Conservation (phyloP, 2,797 vertebrate genomes). For the Galago senegalensis region DNA sequence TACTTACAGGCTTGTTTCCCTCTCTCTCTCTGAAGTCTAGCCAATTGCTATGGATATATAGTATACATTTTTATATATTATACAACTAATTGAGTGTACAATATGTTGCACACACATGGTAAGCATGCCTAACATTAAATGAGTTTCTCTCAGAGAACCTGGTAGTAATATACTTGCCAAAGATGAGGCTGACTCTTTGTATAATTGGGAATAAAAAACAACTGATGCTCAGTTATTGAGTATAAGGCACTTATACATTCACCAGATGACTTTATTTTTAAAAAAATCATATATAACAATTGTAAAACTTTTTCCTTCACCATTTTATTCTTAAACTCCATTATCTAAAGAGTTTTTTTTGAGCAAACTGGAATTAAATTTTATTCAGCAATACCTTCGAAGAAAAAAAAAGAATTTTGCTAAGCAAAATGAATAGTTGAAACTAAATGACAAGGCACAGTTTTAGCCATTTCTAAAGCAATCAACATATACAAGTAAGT, state of each 20-base stretch:
- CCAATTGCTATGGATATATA: not conserved
- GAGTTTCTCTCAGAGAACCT: not conserved
- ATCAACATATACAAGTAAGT: not conserved
- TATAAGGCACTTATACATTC: not conserved
- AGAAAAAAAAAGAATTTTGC: constrained; percentile 43
- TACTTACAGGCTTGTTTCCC: not conserved
- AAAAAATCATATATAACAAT: not conserved
- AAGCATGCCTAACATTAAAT: not conserved
- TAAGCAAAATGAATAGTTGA: constrained; percentile 9
- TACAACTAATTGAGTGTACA: not conserved
- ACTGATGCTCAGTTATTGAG: not conserved
- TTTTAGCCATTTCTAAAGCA: constrained; percentile 7
- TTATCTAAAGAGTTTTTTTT: not conserved
- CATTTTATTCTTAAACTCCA: not conserved
- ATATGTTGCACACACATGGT: not conserved
- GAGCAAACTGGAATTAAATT: not conserved
- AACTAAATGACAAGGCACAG: not conserved
- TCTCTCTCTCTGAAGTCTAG: not conserved
- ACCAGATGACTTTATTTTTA: not conserved
- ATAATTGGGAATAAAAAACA: not conserved
- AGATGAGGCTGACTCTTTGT: not conserved
- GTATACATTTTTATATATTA: not conserved
- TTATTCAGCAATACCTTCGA: constrained; percentile 29
- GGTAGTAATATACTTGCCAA: not conserved
- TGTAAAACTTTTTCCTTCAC: not conserved